Conservation (phyloP, 1,140 invertebrate species). For the Zaprionus gabonicus region DNA sequence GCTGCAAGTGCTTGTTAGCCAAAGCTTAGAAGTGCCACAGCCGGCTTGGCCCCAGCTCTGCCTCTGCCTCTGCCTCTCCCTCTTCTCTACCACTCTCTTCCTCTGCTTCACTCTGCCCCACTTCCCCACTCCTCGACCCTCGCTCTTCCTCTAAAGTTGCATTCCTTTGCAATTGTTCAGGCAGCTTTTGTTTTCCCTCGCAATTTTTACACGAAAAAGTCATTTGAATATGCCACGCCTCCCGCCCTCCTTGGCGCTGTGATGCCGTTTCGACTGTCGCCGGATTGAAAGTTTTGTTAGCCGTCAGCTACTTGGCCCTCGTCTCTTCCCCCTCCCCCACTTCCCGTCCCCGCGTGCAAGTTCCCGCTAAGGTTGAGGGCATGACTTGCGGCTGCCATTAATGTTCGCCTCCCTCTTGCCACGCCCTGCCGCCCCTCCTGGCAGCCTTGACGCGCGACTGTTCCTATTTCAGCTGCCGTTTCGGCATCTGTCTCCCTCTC, state of each 20-base stretch:
- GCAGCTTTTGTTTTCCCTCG: constrained; percentile 74
- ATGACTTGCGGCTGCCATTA: constrained; percentile 72
- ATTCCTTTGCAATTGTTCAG: constrained; percentile 76
- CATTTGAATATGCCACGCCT: constrained; percentile 67
- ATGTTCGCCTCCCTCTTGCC: constrained; percentile 42
- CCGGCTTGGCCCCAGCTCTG: background rate
- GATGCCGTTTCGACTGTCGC: constrained; percentile 28
- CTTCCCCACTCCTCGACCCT: constrained; percentile 7
- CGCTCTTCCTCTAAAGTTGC: constrained; percentile 57
- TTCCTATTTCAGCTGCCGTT: constrained; percentile 14
- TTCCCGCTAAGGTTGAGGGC: constrained; percentile 64
- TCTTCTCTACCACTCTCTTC: background rate
- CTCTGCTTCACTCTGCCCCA: background rate
- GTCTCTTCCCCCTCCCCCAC: background rate
- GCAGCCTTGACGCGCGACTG: constrained; percentile 63
- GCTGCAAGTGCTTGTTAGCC: constrained; percentile 75
- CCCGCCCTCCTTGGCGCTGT: constrained; percentile 10
- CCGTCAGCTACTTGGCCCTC: constrained; percentile 69
- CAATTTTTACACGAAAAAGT: constrained; percentile 81
- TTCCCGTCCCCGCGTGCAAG: constrained; percentile 3
- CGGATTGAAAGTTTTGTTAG: constrained; percentile 78
- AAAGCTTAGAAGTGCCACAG: constrained; percentile 69
- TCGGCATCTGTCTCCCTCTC: background rate
- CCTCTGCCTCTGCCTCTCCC: background rate
- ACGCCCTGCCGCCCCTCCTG: constrained; percentile 11